Base-by-base conservation (phyloP, 2,113 vertebrate species). In the Sclerurus mexicanus region DNA sequence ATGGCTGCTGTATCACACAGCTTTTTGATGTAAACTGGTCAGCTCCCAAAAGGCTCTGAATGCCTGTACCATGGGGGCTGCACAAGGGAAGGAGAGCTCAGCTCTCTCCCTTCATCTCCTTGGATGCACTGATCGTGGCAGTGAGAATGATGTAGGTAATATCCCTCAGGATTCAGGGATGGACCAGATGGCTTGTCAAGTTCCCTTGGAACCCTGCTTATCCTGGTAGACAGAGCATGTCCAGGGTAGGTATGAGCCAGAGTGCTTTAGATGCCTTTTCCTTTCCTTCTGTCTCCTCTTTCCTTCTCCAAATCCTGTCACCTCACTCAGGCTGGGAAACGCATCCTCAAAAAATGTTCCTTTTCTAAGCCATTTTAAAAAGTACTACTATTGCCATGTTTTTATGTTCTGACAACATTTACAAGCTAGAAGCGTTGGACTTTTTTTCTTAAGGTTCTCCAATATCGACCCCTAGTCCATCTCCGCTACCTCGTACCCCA, bases 381-480 rank as follows among this genome's bases (percentile, higher is more conserved):
- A 93, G 35, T 89, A 55, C 86, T 90, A 2, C 80, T 83, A 1
- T 55, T 89, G 63, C 53, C 93, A 4, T 93, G 37, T 89, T 86
- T 94, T 82, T 77, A 6, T 96, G 64, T 93, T 82, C 71, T 95
- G 55, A 60, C 68, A 56, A 95, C 58, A 82, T 73, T 95, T 85
- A 95, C 69, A 90, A 96, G 93, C 88, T 37, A 50, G 92, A 91
- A 92, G 96, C 96, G 62, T 89, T 95, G 68, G 95, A 90, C 76
- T 96, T 95, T 97, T 90, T 97, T 89, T 80, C 96, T 95, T 87
- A 98, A 99, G 99, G 99, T 78, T 99, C 99, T 93, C 99, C 99
- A 86, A 99, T 99, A 97, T 99, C 99, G 90, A 99, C 99, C 69
- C 99, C 99, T 85, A 99, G 99, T 97, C 99, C 99, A 95, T 99